Percentiles rank a stretch among this genome's conserved stretches.
phyloP scores from a whole-genome alignment of 2,888 invertebrate genomes.

The Lamellibrachia columna region DNA sequence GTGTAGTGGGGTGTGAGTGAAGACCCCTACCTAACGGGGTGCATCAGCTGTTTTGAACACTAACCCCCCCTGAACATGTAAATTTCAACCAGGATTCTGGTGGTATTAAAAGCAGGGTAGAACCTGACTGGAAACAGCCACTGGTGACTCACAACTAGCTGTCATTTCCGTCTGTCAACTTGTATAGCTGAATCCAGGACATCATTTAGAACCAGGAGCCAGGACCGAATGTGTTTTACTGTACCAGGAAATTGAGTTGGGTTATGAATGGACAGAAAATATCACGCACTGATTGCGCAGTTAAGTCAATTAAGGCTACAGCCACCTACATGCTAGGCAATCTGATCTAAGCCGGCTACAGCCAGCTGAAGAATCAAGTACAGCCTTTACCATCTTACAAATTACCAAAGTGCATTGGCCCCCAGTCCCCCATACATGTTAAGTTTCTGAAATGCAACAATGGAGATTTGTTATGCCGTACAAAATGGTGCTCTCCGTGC shows the following conservation, averaged over 20 bases:
- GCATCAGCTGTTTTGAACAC: background rate
- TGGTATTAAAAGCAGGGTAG: background rate
- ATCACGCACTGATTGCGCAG: background rate
- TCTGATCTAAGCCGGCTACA: no score
- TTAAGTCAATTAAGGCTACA: background rate
- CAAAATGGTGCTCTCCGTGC: no score
- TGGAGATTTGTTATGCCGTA: no score
- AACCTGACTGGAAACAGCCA: background rate
- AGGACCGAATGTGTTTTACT: background rate
- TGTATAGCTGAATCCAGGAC: background rate
- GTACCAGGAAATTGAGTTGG: background rate
- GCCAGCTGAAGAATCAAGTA: no score
- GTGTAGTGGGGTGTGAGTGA: background rate
- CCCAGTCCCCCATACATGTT: no score
- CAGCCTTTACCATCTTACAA: no score
- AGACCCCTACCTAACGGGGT: background rate
- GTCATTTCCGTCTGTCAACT: slow-evolving; percentile 9
- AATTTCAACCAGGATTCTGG: background rate
- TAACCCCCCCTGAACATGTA: background rate
- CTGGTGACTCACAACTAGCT: background rate
- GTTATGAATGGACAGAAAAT: background rate
- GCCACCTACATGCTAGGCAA: no score
- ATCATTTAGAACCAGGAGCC: background rate
- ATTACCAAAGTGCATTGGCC: no score
- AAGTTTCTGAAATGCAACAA: no score